Evolutionary conservation across 2,888 invertebrate genomes (phyloP).

Genomic region (Branchellion lobata): DNA sequence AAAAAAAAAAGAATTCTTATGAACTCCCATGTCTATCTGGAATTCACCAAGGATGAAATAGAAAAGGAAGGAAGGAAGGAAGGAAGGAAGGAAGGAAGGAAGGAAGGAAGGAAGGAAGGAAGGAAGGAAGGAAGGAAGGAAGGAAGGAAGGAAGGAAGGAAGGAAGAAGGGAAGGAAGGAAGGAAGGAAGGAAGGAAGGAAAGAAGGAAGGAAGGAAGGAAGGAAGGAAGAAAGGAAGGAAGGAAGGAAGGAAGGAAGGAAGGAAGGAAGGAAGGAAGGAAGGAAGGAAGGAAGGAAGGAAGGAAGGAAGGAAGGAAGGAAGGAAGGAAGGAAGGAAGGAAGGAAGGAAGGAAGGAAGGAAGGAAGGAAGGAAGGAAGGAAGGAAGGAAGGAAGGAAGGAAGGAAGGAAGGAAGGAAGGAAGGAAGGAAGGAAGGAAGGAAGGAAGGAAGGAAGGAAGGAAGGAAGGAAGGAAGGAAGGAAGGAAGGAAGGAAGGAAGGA

Average conservation of each 20-base stretch:
- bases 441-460: slow-evolving; percentile 30
- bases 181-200: background rate
- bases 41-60: background rate
- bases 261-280: slow-evolving; percentile 12
- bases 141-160: background rate
- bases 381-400: background rate
- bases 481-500: slow-evolving; percentile 30
- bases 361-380: background rate
- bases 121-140: background rate
- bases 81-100: background rate
- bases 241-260: background rate
- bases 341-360: background rate
- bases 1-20: background rate
- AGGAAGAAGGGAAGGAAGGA: background rate
- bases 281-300: slow-evolving; percentile 12
- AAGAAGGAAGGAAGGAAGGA: background rate
- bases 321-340: slow-evolving; percentile 12
- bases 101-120: background rate
- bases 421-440: slow-evolving; percentile 30
- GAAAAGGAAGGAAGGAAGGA: background rate
- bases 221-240: background rate
- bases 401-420: slow-evolving; percentile 14
- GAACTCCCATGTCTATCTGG: background rate
- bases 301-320: slow-evolving; percentile 12
- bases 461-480: slow-evolving; percentile 22